Evolutionary conservation across 2,113 vertebrate species (phyloP).

Genomic region (Sinocyclocheilus anophthalmus): DNA sequence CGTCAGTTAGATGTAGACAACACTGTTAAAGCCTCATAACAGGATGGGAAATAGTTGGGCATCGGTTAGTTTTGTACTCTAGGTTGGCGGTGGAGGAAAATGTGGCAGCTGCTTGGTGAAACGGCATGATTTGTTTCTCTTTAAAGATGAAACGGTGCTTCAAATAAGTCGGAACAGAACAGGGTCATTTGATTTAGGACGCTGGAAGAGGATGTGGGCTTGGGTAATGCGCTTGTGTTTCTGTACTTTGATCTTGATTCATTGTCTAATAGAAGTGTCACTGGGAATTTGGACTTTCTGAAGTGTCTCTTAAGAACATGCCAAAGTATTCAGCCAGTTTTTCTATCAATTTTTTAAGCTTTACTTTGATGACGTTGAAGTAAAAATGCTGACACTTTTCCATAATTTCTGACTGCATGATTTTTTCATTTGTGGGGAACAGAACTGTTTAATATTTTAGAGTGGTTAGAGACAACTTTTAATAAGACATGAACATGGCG

Average conservation of each 20-base stretch:
- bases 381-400: slow-evolving; percentile 7
- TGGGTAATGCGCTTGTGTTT: slow-evolving; percentile 21
- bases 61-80: not conserved
- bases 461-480: slow-evolving; percentile 9
- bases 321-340: not conserved
- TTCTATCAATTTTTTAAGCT: slow-evolving; percentile 6
- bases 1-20: not conserved
- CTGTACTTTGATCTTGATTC: slow-evolving; percentile 14
- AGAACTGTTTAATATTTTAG: slow-evolving; percentile 23
- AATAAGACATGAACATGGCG: slow-evolving; percentile 27
- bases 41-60: not conserved
- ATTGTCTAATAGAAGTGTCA: slow-evolving; percentile 20
- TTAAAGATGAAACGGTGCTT: slow-evolving; percentile 42
- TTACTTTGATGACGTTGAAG: not conserved
- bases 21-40: slow-evolving; percentile 17
- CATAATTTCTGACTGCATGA: not conserved
- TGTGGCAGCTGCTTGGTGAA: not conserved
- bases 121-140: not conserved
- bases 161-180: slow-evolving; percentile 31
- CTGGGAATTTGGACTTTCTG: not conserved
- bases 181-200: slow-evolving; percentile 23
- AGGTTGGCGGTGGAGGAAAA: not conserved
- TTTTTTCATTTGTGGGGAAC: slow-evolving; percentile 19
- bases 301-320: slow-evolving; percentile 1
- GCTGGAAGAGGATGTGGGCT: slow-evolving; percentile 2